Conservation (phyloP, 2,113 vertebrate species). For the Macaca fascicularis region DNA sequence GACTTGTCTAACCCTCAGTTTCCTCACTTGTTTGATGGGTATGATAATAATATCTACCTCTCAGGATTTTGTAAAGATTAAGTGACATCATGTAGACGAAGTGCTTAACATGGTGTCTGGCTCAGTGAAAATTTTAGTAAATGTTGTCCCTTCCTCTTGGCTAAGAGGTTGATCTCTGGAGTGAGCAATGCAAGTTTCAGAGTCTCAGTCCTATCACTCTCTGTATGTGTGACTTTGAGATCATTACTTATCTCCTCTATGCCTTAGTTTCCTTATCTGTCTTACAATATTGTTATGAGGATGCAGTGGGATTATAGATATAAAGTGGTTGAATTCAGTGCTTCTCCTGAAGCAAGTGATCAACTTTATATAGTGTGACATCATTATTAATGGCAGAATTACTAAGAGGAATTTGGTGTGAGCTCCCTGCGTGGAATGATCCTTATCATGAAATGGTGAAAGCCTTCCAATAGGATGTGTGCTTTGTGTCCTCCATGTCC, state of each 20-base stretch:
- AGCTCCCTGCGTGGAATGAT: neutral
- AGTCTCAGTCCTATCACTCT: neutral
- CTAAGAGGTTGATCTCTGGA: constrained; percentile 2
- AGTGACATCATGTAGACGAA: neutral
- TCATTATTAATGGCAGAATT: neutral
- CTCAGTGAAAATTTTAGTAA: neutral
- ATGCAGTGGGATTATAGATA: neutral
- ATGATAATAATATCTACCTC: neutral
- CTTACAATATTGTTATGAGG: neutral
- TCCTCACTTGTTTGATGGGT: neutral
- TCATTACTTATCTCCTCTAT: neutral
- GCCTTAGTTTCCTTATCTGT: neutral
- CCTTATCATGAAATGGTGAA: neutral
- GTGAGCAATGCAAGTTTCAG: neutral
- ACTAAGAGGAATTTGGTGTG: neutral
- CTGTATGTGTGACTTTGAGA: neutral
- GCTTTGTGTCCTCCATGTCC: neutral
- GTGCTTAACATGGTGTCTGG: neutral
- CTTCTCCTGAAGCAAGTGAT: neutral
- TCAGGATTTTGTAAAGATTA: neutral
- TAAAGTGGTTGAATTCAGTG: neutral
- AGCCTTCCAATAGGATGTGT: neutral
- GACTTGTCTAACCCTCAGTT: neutral
- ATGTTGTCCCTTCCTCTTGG: neutral
- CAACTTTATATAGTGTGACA: neutral